Evolutionary conservation across 2,113 vertebrate species (phyloP).

Genomic region (Gorsachius goisagi): DNA sequence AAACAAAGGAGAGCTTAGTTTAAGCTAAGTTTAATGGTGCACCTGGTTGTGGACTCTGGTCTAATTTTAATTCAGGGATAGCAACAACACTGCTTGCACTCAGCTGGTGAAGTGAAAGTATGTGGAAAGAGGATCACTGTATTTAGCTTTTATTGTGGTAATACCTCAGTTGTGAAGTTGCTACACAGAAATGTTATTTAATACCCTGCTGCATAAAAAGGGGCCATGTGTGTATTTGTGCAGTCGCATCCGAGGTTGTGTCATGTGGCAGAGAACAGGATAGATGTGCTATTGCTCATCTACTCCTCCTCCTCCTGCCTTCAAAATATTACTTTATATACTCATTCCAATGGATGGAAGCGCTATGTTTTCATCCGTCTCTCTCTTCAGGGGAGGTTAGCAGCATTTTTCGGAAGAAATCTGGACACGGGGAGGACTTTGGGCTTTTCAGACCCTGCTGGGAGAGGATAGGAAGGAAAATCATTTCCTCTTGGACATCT

Average conservation of each 20-base stretch:
- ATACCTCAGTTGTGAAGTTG: not conserved
- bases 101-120: not conserved
- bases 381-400: not conserved
- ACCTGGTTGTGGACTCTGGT: not conserved
- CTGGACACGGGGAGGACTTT: not conserved
- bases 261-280: not conserved
- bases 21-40: not conserved
- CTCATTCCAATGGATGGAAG: not conserved
- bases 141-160: not conserved
- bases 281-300: not conserved
- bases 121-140: not conserved
- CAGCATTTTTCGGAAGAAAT: not conserved
- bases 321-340: not conserved
- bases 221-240: not conserved
- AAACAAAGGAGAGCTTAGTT: not conserved
- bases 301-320: not conserved
- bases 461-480: not conserved
- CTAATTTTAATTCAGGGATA: not conserved
- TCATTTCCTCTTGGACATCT: not conserved
- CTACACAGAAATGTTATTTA: not conserved
- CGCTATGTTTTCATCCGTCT: not conserved
- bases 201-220: not conserved
- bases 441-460: not conserved
- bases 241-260: not conserved
- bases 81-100: not conserved